These are phyloP conservation scores for Gonocerus acuteangulatus DNA, from an alignment of 2,888 invertebrate genomes.

Conservation along the genomic window DNA sequence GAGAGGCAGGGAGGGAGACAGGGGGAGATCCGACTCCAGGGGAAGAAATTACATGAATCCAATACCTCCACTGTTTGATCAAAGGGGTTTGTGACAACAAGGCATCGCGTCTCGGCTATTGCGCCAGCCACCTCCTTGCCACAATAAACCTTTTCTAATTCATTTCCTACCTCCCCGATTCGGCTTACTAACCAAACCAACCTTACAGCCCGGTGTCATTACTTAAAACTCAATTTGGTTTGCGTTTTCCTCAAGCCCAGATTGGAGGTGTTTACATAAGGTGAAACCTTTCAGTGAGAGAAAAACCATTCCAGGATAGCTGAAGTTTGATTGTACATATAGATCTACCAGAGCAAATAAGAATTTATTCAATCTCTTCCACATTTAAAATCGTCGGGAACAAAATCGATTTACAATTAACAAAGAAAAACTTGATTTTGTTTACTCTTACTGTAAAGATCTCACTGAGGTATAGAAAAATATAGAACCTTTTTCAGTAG, in stretches of 20 bases:
- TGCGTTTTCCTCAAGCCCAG: conserved; percentile 9
- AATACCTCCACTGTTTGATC: conserved; percentile 28
- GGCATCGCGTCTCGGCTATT: conserved; percentile 8
- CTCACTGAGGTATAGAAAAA: too few species aligned
- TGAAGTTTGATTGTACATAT: background rate
- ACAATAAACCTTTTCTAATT: conserved; percentile 26
- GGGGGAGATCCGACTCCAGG: background rate
- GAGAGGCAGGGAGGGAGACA: conserved; percentile 2
- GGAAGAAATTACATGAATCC: conserved; percentile 28
- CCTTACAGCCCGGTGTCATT: conserved; percentile 9
- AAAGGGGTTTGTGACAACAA: conserved; percentile 27
- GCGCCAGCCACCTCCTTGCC: conserved; percentile 6
- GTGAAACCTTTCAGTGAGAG: background rate
- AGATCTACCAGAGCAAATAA: background rate
- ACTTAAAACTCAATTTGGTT: conserved; percentile 26
- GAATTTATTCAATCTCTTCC: background rate
- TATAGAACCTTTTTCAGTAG: too few species aligned
- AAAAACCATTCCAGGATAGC: background rate
- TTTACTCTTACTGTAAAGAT: too few species aligned
- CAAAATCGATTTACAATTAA: too few species aligned
- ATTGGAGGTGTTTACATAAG: background rate
- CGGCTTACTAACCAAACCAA: conserved; percentile 8
- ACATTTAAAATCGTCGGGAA: too few species aligned
- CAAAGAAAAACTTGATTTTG: too few species aligned
- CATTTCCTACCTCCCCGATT: conserved; percentile 1